Conservation (phyloP, 2,113 vertebrate genomes). For the Eira barbara region DNA sequence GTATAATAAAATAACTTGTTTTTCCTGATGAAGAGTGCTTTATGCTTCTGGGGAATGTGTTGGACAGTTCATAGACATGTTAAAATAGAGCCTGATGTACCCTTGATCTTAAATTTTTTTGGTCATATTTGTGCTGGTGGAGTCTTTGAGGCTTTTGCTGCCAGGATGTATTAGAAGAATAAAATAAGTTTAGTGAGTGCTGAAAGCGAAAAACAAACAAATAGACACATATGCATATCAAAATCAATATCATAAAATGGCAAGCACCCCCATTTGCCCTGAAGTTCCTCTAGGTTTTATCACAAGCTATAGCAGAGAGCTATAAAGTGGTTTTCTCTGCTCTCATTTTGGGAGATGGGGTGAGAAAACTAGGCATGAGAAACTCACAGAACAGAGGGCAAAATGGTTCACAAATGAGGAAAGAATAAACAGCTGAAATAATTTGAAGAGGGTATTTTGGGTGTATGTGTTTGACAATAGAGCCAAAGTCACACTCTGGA, state of each 20-base stretch:
- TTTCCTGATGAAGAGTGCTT: constrained; percentile 42
- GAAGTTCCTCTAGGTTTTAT: constrained; percentile 35
- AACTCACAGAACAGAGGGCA: not conserved
- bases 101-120: constrained; percentile 45
- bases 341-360: not conserved
- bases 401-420: not conserved
- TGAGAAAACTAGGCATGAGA: not conserved
- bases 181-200: constrained; percentile 15
- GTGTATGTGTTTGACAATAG: not conserved
- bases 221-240: not conserved
- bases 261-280: not conserved
- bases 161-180: not conserved
- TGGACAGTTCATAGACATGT: not conserved
- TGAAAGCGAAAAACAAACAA: not conserved
- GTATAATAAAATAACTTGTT: constrained; percentile 52
- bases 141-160: not conserved
- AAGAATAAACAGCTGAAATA: not conserved
- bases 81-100: constrained; percentile 25
- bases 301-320: not conserved
- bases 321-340: constrained; percentile 19
- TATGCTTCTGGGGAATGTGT: constrained; percentile 1
- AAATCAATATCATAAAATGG: constrained; percentile 35
- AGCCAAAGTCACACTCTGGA: not conserved
- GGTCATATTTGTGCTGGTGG: not conserved
- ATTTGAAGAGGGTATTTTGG: not conserved